Evolutionary conservation across 2,888 invertebrate genomes (phyloP).

Genomic region (Trichopoda pennipes): DNA sequence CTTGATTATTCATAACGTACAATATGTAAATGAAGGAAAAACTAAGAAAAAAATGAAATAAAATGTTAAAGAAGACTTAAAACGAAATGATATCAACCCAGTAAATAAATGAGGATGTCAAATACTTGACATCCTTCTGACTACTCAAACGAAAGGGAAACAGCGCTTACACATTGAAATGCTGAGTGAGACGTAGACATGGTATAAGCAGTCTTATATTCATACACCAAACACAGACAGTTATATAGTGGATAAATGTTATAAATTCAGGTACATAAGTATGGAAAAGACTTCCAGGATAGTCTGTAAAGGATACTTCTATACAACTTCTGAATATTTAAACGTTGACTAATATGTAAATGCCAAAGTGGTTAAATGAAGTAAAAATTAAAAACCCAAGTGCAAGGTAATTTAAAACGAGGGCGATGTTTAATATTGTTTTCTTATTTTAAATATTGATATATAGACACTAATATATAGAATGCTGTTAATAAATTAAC

Average conservation of each 20-base stretch:
- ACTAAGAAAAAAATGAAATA: neutral
- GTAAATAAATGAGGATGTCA: conserved; percentile 61
- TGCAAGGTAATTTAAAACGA: neutral
- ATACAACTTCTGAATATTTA: neutral
- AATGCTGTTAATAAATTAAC: too few species aligned
- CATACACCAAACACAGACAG: neutral
- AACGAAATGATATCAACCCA: conserved; percentile 45
- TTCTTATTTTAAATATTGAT: too few species aligned
- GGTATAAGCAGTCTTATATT: conserved; percentile 1
- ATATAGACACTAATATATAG: too few species aligned
- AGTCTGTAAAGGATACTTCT: neutral
- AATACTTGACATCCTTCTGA: conserved; percentile 55
- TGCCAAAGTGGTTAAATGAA: conserved; percentile 43
- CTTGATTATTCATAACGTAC: neutral
- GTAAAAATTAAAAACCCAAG: conserved; percentile 22
- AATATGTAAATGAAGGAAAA: neutral
- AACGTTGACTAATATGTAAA: conserved; percentile 43
- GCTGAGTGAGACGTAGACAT: neutral
- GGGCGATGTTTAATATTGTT: neutral
- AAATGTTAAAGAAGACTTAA: conserved; percentile 24
- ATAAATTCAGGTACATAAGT: conserved; percentile 39
- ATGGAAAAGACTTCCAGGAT: conserved; percentile 27
- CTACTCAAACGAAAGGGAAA: conserved; percentile 40
- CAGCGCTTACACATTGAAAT: neutral
- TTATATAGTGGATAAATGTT: conserved; percentile 50